A percentile compares a stretch with the other conserved stretches of the same genome.
These are phyloP conservation scores for Pogonocherus hispidulus DNA, from an alignment of 2,888 invertebrate species.

Conservation along the genomic window DNA sequence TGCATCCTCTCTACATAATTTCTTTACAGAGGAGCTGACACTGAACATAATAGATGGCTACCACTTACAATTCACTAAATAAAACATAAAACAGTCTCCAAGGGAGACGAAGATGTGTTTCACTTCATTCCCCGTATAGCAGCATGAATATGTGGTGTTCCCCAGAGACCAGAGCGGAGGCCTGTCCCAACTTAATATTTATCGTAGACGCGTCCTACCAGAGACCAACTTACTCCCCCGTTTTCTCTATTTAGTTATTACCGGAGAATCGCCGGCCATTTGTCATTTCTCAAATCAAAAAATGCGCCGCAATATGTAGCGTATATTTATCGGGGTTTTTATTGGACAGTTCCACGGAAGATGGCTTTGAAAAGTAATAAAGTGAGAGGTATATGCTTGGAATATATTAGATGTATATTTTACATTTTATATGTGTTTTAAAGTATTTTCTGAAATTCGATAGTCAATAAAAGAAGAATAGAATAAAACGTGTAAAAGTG, in stretches of 20 bases:
- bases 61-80: slow-evolving; percentile 1
- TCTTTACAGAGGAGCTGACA: too few relatives aligned
- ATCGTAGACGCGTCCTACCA: slow-evolving; percentile 6
- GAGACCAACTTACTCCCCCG: slow-evolving; percentile 10
- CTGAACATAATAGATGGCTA: not conserved
- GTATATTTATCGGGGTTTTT: not conserved
- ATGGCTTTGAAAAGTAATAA: not conserved
- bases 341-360: not conserved
- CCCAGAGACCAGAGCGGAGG: slow-evolving; percentile 10
- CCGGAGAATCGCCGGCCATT: too few relatives aligned
- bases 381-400: not conserved
- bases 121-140: slow-evolving; percentile 11
- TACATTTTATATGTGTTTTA: too few relatives aligned
- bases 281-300: not conserved
- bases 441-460: too few relatives aligned
- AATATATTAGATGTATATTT: too few relatives aligned
- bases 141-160: slow-evolving; percentile 9
- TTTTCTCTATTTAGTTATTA: not conserved
- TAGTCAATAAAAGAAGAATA: too few relatives aligned
- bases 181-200: slow-evolving; percentile 18
- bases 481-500: too few relatives aligned
- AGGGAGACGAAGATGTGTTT: not conserved
- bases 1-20: too few relatives aligned
- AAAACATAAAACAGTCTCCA: slow-evolving; percentile 1
- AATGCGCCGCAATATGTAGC: not conserved